phyloP scores from a whole-genome alignment of 2,888 invertebrate species.

The Drymonia ruficornis region DNA sequence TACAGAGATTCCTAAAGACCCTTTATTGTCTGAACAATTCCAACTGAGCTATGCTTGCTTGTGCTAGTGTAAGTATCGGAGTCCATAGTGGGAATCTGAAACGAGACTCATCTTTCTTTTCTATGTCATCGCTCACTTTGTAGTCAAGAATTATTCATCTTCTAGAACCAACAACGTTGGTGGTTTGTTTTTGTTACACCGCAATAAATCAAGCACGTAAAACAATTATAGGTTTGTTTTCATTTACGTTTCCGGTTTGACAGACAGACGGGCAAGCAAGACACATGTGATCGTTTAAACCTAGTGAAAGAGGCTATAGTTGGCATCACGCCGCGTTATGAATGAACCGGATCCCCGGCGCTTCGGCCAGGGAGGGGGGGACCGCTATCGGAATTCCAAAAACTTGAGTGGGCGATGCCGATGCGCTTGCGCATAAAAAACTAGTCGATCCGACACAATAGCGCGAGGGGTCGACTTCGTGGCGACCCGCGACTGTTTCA shows the following conservation, averaged over 20 bases:
- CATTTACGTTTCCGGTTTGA: constrained; percentile 65
- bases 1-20: too few relatives aligned
- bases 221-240: constrained; percentile 72
- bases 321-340: constrained; percentile 73
- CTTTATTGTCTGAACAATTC: too few relatives aligned
- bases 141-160: not conserved
- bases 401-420: constrained; percentile 75
- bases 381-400: constrained; percentile 74
- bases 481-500: constrained; percentile 48
- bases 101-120: too few relatives aligned
- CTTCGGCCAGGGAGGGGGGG: constrained; percentile 31
- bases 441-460: constrained; percentile 67
- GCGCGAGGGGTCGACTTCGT: constrained; percentile 48
- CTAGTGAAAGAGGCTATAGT: constrained; percentile 47
- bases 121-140: not conserved
- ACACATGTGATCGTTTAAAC: constrained; percentile 59
- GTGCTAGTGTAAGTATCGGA: too few relatives aligned
- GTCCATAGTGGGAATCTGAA: too few relatives aligned
- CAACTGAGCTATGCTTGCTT: too few relatives aligned
- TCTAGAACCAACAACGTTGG: constrained; percentile 56
- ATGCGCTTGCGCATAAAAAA: constrained; percentile 66
- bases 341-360: constrained; percentile 76
- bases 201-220: constrained; percentile 59
- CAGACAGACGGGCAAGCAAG: constrained; percentile 27
- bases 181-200: constrained; percentile 51